Percentiles rank a stretch among this genome's conserved stretches.
phyloP scores from a whole-genome alignment of 1,140 invertebrate species.

The Aphaenogaster floridana region DNA sequence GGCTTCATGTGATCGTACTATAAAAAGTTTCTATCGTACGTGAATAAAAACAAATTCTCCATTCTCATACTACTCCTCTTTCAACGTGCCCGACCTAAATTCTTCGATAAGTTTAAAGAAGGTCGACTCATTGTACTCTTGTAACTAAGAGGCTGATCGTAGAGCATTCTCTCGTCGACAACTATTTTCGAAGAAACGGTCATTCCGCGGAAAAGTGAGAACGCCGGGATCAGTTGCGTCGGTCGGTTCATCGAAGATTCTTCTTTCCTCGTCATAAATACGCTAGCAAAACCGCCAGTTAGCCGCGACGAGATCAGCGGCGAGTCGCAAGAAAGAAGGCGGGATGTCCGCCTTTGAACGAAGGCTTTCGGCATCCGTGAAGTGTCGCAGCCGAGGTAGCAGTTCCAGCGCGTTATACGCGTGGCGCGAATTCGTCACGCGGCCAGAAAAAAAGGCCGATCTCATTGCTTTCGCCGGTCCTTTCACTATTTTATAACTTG shows the following conservation, averaged over 20 bases:
- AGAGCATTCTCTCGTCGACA: neutral
- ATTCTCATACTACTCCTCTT: neutral
- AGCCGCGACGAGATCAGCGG: constrained; percentile 39
- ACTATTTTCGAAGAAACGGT: constrained; percentile 37
- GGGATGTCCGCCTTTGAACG: constrained; percentile 49
- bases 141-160: neutral
- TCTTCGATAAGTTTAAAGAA: constrained; percentile 24
- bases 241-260: constrained; percentile 26
- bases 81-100: neutral
- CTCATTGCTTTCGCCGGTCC: constrained; percentile 50
- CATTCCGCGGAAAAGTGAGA: constrained; percentile 52
- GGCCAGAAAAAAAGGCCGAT: constrained; percentile 35
- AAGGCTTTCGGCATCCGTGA: constrained; percentile 52
- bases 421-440: constrained; percentile 58
- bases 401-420: constrained; percentile 60
- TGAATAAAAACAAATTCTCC: neutral
- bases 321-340: constrained; percentile 44
- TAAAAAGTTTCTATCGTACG: neutral
- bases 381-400: constrained; percentile 52
- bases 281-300: constrained; percentile 63
- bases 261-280: constrained; percentile 48
- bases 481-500: constrained; percentile 63
- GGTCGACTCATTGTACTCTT: constrained; percentile 12
- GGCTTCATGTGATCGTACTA: too few species aligned
- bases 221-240: constrained; percentile 56